Base-by-base conservation (phyloP, 2,113 vertebrate genomes). In the Microtus pennsylvanicus region DNA sequence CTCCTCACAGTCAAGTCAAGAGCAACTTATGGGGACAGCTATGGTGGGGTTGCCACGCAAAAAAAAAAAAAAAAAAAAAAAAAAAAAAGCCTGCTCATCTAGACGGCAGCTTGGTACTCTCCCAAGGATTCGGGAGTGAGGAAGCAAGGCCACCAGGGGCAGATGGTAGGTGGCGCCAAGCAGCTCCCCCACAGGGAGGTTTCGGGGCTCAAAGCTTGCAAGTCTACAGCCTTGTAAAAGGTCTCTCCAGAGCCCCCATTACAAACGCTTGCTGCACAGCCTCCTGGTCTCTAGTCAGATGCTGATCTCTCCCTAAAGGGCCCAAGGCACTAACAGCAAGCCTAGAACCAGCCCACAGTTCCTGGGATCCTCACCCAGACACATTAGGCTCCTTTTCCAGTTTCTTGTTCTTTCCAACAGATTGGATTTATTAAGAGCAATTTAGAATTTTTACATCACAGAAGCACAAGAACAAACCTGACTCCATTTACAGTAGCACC, bases 401-500 rank as follows among this genome's bases (percentile, higher is more conserved):
- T 38, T 70, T 69, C 26, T 52, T 47, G 35, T 21, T 19, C 61
- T 55, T 77, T 42, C n/a, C 80, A 74, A 45, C 63, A 38, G 75
- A 89, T 3, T 65, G 30, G 61, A 83, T 38, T 75, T 76, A 58
- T 35, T 21, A 77, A 97, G 1, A 75, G 63, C 69, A 22, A 1
- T 89, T 90, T 74, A 81, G n/a, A 93, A 91, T 93, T 80, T 96
- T 96, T 88, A 91, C 83, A 92, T 93, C 75, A 96, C 45, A 94
- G 80, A 96, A 80, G 35, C 83, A 65, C 6, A 0, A 22, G 26
- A 87, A 65, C 69, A 93, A 93, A 97, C 89, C n/a, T 7, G 50
- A 76, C 50, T 3, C 42, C 58, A 58, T 21, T 58, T 35, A 50
- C n/a, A n/a, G 47, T 0, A 11, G 17, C 61, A 69, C 22, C 47